phyloP scores from a whole-genome alignment of 2,113 vertebrate species.

The Synodontis membranacea region DNA sequence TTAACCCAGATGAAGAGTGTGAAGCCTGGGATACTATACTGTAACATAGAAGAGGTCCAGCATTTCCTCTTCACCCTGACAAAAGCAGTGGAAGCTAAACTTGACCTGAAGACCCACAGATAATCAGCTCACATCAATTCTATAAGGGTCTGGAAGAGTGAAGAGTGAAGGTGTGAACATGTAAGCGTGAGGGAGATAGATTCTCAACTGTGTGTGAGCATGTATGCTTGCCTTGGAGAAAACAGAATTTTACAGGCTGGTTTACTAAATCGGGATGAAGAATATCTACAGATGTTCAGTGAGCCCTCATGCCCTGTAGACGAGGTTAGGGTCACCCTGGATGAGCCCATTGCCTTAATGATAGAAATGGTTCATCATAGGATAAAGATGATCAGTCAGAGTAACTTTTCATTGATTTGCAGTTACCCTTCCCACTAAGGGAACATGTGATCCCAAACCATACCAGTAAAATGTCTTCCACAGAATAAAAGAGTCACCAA shows the following conservation, averaged over 20 bases:
- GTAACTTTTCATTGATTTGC: background rate
- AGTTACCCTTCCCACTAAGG: background rate
- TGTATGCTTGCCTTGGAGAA: background rate
- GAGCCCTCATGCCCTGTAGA: background rate
- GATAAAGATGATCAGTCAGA: background rate
- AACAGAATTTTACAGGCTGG: background rate
- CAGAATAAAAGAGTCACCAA: background rate
- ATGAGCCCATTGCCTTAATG: background rate
- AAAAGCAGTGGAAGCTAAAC: constrained; percentile 16
- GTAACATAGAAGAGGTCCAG: background rate
- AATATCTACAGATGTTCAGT: background rate
- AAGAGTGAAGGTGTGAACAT: constrained; percentile 13
- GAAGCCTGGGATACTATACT: background rate
- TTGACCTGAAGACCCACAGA: constrained; percentile 6
- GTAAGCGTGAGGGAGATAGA: background rate
- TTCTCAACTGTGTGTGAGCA: background rate
- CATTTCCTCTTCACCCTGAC: constrained; percentile 22
- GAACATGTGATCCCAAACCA: background rate
- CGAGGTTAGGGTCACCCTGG: background rate
- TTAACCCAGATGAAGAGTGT: constrained; percentile 9
- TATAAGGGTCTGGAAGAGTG: background rate
- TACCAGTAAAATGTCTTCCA: background rate
- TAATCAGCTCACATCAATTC: constrained; percentile 34
- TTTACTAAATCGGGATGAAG: background rate
- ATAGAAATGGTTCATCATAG: background rate